Conservation (phyloP, 2,113 vertebrate species). For the Brachypteracias leptosomus region DNA sequence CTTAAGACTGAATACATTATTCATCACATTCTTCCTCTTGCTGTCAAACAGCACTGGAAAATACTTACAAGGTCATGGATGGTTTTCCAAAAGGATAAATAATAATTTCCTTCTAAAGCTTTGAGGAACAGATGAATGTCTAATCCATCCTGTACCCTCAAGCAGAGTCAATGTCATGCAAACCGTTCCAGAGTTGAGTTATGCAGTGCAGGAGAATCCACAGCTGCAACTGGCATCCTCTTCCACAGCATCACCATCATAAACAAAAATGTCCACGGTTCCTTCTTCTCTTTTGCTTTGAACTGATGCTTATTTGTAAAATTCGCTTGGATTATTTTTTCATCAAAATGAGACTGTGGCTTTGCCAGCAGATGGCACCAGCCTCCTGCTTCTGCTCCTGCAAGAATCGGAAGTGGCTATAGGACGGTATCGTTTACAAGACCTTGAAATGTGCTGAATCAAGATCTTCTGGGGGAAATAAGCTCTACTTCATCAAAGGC, state of each 20-base stretch:
- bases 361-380: slow-evolving; percentile 56
- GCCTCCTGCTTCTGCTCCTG: neutral
- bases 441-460: slow-evolving; percentile 32
- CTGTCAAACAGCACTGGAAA: neutral
- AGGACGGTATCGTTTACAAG: neutral
- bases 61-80: neutral
- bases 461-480: neutral
- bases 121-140: neutral
- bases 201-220: neutral
- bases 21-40: neutral
- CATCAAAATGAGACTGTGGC: neutral
- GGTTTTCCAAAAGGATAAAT: neutral
- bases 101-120: neutral
- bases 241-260: rapidly evolving
- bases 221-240: neutral
- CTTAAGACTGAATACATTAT: neutral
- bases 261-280: neutral
- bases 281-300: neutral
- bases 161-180: neutral
- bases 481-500: neutral
- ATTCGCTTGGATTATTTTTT: neutral
- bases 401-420: neutral
- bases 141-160: neutral
- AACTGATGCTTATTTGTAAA: neutral
- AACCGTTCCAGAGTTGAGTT: neutral